phyloP scores from a whole-genome alignment of 2,888 invertebrate genomes.

The Zelleria hepariella region DNA sequence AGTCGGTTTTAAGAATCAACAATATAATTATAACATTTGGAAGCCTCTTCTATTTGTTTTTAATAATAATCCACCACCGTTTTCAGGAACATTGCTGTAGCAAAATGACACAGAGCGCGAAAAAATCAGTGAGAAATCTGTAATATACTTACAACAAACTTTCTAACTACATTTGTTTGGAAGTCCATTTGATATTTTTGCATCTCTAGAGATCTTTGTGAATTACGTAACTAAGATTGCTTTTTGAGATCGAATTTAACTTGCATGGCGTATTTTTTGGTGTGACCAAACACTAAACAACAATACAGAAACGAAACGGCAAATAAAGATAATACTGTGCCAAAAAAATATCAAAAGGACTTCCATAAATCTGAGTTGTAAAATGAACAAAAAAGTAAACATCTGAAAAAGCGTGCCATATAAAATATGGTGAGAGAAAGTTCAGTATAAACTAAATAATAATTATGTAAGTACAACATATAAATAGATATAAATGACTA shows the following conservation, averaged over 20 bases:
- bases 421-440: conserved; percentile 43
- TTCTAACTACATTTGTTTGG: conserved; percentile 38
- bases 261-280: not conserved
- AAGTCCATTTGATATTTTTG: conserved; percentile 35
- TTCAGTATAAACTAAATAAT: conserved; percentile 26
- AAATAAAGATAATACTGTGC: conserved; percentile 3
- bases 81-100: conserved; percentile 41
- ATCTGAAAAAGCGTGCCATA: conserved; percentile 71
- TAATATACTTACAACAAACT: conserved; percentile 26
- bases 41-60: not conserved
- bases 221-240: not conserved
- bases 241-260: not conserved
- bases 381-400: conserved; percentile 67
- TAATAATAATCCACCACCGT: conserved; percentile 37
- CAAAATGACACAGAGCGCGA: conserved; percentile 36
- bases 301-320: too few relatives aligned
- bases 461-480: conserved; percentile 67
- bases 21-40: conserved; percentile 14
- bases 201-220: not conserved
- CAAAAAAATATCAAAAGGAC: conserved; percentile 37
- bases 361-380: conserved; percentile 43
- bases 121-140: conserved; percentile 26
- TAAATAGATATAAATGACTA: conserved; percentile 14
- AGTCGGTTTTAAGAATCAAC: not conserved
- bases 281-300: too few relatives aligned